Evolutionary conservation across 2,888 invertebrate genomes (phyloP).

Genomic region (Chymomyza fuscimana): DNA sequence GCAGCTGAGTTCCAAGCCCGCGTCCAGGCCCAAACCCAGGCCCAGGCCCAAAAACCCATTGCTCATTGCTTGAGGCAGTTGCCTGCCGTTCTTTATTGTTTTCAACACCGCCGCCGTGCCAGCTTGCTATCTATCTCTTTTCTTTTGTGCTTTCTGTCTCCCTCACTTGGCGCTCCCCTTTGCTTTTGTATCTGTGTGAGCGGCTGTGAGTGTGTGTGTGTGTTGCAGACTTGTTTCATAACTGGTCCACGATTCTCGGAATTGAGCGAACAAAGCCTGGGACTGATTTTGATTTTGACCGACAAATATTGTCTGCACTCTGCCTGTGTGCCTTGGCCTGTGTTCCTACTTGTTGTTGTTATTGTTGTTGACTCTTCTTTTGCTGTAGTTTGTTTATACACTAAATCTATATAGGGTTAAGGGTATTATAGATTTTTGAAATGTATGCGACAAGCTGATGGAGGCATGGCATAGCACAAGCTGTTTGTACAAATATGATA

Average conservation of each 20-base stretch:
- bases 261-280: conserved; percentile 70
- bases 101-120: conserved; percentile 36
- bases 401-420: not conserved
- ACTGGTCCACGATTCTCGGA: conserved; percentile 78
- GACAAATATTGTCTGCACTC: conserved; percentile 75
- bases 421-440: not conserved
- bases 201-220: conserved; percentile 38
- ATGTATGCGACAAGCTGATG: not conserved
- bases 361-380: conserved; percentile 17
- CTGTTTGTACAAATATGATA: no score
- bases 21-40: conserved; percentile 32
- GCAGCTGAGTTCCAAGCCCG: conserved; percentile 17
- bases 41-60: conserved; percentile 39
- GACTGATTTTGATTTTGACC: conserved; percentile 77
- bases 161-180: conserved; percentile 3
- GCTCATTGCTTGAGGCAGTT: conserved; percentile 52
- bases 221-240: conserved; percentile 77
- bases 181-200: conserved; percentile 14
- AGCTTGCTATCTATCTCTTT: conserved; percentile 29
- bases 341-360: conserved; percentile 20
- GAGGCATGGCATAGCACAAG: not conserved
- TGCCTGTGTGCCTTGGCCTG: conserved; percentile 38
- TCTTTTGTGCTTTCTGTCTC: not conserved
- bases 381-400: conserved; percentile 8
- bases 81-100: conserved; percentile 65